Evolutionary conservation across 2,888 invertebrate genomes (phyloP).

Genomic region (Andrena bicolor): DNA sequence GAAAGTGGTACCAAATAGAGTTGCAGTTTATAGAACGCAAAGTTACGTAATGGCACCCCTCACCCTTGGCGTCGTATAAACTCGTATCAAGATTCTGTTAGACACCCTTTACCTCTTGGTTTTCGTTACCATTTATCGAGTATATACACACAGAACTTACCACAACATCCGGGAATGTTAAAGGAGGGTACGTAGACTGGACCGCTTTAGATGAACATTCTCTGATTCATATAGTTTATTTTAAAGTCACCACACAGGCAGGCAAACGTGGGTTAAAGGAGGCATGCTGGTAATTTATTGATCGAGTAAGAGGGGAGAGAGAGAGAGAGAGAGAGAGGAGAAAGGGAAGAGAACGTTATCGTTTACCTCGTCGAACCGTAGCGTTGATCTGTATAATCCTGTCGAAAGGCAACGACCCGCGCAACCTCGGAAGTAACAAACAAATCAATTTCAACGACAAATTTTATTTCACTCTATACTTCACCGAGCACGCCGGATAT

Average conservation of each 20-base stretch:
- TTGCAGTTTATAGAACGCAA: too few relatives aligned
- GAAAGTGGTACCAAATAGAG: too few relatives aligned
- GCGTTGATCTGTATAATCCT: neutral
- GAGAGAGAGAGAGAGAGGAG: neutral
- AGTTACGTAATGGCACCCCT: too few relatives aligned
- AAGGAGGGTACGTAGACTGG: too few relatives aligned
- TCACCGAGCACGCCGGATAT: neutral
- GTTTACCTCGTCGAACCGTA: slow-evolving; percentile 5
- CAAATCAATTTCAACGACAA: slow-evolving; percentile 3
- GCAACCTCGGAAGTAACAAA: neutral
- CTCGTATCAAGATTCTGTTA: too few relatives aligned
- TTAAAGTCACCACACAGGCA: slow-evolving; percentile 51
- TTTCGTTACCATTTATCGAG: neutral
- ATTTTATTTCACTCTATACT: slow-evolving; percentile 2
- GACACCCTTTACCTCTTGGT: too few relatives aligned
- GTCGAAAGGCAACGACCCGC: slow-evolving; percentile 17
- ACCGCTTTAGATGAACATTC: slow-evolving; percentile 21
- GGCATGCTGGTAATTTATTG: slow-evolving; percentile 38
- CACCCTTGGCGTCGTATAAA: too few relatives aligned
- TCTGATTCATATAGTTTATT: slow-evolving; percentile 62
- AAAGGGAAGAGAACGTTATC: neutral
- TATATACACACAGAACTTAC: neutral
- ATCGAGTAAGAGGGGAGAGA: neutral
- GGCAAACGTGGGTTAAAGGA: slow-evolving; percentile 34
- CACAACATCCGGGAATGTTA: neutral